Evolutionary conservation across 2,888 invertebrate species (phyloP), one percentile per base, ranked within the genome.

Genomic region (Nipponacmea schrenckii): DNA sequence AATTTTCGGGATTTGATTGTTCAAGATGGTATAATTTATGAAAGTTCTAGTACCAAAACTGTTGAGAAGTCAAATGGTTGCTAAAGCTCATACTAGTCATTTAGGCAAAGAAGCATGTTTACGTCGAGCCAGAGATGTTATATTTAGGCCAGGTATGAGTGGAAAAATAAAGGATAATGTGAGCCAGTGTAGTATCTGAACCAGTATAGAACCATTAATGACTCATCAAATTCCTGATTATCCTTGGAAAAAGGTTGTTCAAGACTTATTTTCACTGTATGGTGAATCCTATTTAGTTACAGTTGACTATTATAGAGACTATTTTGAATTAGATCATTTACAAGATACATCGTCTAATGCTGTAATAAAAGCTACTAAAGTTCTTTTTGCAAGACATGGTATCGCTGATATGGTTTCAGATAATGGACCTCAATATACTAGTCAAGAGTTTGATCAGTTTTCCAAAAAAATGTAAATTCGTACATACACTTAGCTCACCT

Each of bases 81-180:
- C 63, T 14, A 68, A 76, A 31, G 45, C 72, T 24, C 75, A 77
- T 31, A 20, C 45, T 10, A 46, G 62, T 31, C 74, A 74, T 48
- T 46, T 69, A 63, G 71, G 69, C 2, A 50, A 31, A 15, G 72
- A 74, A 45, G 73, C 75, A 63, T 69, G 71, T 39, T 62, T 65
- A 14, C 64, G 68, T 15, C 62, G 64, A 20, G 73, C 75, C 7
- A 27, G 65, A 48, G 65, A 68, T 44, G 50, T n/a, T 46, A 68
- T 77, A 10, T 75, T 45, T 39, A 75, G 77, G 75, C 64, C 67
- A n/a, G 67, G 71, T 14, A 73, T 77, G 26, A 75, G 71, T 68
- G 62, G 64, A 26, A 70, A 71, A 64, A 77, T 77, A 20, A 67
- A 50, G 17, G 62, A 67, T 15, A 46, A 65, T 67, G 63, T 45